Evolutionary conservation across 2,113 vertebrate genomes (phyloP).

Genomic region (Poecilia latipinna): DNA sequence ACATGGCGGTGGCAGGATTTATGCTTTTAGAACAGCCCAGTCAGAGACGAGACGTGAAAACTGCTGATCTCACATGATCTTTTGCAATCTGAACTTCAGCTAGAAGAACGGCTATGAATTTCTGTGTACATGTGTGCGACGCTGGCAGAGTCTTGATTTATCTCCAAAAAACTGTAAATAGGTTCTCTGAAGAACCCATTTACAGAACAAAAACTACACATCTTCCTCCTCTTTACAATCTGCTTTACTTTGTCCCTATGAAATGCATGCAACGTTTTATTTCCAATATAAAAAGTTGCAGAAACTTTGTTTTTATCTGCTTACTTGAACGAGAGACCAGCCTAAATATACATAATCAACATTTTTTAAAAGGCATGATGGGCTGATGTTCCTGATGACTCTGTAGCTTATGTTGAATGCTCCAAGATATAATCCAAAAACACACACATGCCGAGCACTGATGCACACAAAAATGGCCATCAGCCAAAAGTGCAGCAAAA

Average conservation of each 20-base stretch:
- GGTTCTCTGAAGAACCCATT: no score
- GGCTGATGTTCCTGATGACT: neutral
- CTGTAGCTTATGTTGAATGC: slow-evolving; percentile 7
- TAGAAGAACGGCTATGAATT: neutral
- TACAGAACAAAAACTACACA: no score
- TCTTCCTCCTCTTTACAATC: neutral
- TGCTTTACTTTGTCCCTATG: neutral
- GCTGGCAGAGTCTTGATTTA: neutral
- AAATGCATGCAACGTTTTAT: neutral
- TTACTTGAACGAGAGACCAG: no score
- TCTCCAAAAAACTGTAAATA: neutral
- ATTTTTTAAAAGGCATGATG: no score
- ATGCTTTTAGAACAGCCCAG: neutral
- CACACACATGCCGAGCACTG: slow-evolving; percentile 9
- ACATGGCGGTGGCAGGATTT: neutral
- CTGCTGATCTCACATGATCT: neutral
- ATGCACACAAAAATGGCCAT: slow-evolving; percentile 18
- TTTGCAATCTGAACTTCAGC: neutral
- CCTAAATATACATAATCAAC: no score
- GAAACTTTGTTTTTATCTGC: no score
- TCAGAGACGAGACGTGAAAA: neutral
- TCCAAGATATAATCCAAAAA: slow-evolving; percentile 13
- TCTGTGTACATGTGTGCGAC: neutral
- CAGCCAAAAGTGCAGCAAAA: slow-evolving; percentile 16
- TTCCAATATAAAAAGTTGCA: neutral